phyloP scores from a whole-genome alignment of 2,113 vertebrate genomes.

The Cygnus buccinator region DNA sequence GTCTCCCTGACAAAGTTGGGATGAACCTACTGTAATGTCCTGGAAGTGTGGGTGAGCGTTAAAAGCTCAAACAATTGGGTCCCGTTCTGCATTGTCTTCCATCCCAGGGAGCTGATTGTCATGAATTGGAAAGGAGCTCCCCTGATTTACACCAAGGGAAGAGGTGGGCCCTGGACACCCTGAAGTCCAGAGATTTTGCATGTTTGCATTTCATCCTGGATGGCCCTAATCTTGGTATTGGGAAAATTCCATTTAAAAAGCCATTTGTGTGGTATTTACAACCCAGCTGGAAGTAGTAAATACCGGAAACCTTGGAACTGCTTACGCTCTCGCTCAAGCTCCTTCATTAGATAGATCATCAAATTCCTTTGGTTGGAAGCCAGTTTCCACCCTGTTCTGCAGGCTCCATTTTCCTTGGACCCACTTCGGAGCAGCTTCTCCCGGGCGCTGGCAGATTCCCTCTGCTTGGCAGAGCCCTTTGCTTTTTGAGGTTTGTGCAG shows the following conservation, averaged over 20 bases:
- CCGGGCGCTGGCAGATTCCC: not conserved
- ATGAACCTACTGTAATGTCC: not conserved
- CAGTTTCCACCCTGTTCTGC: constrained; percentile 60
- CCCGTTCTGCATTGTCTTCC: not conserved
- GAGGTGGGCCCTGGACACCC: not conserved
- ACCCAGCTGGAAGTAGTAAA: constrained; percentile 68
- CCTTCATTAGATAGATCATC: constrained; percentile 60
- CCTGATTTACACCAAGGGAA: not conserved
- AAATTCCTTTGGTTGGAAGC: constrained; percentile 60
- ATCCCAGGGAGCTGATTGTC: not conserved
- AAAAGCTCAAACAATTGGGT: not conserved
- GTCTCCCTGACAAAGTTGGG: not conserved
- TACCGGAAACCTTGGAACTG: constrained; percentile 62
- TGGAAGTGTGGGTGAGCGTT: not conserved
- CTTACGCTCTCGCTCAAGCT: not conserved
- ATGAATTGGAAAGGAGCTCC: not conserved
- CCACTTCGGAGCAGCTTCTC: constrained; percentile 15
- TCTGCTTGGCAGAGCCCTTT: constrained; percentile 10
- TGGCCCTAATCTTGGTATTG: not conserved
- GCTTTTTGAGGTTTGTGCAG: not conserved
- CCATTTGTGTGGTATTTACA: constrained; percentile 61
- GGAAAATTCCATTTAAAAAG: constrained; percentile 60
- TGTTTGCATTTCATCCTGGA: not conserved
- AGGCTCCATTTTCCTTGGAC: constrained; percentile 63
- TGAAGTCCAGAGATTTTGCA: not conserved